Conservation (phyloP, 2,888 invertebrate genomes). For the Gnatocerus cornutus region DNA sequence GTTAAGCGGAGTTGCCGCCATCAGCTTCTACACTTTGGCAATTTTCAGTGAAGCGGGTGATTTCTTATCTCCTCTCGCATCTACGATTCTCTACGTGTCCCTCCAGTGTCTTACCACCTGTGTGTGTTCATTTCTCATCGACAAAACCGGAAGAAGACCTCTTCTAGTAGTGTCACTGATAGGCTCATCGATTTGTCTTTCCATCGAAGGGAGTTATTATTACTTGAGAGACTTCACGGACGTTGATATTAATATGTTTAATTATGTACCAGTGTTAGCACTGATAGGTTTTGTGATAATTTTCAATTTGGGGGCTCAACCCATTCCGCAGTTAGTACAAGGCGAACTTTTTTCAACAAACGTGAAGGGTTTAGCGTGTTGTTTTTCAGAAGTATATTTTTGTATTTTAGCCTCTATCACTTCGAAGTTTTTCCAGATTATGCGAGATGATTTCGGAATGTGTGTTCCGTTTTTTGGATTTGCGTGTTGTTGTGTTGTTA, state of each 20-base stretch:
- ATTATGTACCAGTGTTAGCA: constrained; percentile 71
- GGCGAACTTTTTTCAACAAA: constrained; percentile 61
- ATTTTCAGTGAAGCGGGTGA: constrained; percentile 70
- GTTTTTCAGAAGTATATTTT: constrained; percentile 73
- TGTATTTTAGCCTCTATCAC: constrained; percentile 71
- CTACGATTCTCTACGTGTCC: constrained; percentile 66
- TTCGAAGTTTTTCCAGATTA: constrained; percentile 71
- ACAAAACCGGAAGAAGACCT: constrained; percentile 73
- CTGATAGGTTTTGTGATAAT: constrained; percentile 70
- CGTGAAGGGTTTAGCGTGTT: constrained; percentile 75
- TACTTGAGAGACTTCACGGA: constrained; percentile 68
- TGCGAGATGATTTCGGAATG: constrained; percentile 75
- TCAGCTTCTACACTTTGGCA: constrained; percentile 76
- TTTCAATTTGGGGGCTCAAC: constrained; percentile 58
- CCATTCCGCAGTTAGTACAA: constrained; percentile 33
- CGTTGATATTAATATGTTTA: constrained; percentile 65
- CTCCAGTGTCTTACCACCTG: constrained; percentile 75
- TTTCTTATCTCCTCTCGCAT: constrained; percentile 51
- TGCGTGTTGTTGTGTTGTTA: constrained; percentile 75
- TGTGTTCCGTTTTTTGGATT: constrained; percentile 80
- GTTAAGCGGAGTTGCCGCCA: constrained; percentile 77
- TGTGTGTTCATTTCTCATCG: constrained; percentile 76
- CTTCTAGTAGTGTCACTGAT: constrained; percentile 73
- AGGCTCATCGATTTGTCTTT: constrained; percentile 68
- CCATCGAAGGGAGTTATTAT: constrained; percentile 71